Percentiles rank a stretch among this genome's conserved stretches.
Conservation (phyloP, 2,113 vertebrate genomes). For the Pandion haliaetus region DNA sequence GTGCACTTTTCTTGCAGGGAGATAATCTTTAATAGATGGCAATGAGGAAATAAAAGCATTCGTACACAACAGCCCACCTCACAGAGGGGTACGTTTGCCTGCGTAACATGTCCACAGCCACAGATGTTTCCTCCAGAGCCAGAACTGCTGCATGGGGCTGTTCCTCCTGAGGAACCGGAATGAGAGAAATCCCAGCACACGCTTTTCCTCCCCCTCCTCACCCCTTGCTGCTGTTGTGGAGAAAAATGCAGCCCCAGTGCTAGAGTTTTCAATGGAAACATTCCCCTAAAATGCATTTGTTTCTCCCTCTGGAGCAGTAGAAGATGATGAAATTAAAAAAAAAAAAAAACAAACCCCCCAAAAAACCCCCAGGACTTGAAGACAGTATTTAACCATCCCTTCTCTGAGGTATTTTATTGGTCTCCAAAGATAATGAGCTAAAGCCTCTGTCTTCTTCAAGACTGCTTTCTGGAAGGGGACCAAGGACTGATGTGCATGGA, state of each 20-base stretch:
- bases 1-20: not conserved
- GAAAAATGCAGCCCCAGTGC: not conserved
- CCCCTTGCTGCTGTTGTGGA: not conserved
- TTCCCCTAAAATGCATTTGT: not conserved
- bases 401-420: not conserved
- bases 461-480: not conserved
- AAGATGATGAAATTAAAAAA: not conserved
- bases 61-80: not conserved
- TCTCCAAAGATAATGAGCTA: not conserved
- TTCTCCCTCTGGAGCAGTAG: not conserved
- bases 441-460: not conserved
- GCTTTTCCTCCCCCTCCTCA: not conserved
- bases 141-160: not conserved
- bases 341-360: not conserved
- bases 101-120: not conserved
- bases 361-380: not conserved
- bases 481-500: not conserved
- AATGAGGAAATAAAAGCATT: constrained; percentile 44
- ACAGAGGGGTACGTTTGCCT: not conserved
- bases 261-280: not conserved
- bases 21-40: constrained; percentile 58
- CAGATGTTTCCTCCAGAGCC: constrained; percentile 66
- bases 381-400: not conserved
- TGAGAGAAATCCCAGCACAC: not conserved
- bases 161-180: constrained; percentile 22